Base-by-base conservation (phyloP, 1,140 invertebrate species). In the Habropoda laboriosa region DNA sequence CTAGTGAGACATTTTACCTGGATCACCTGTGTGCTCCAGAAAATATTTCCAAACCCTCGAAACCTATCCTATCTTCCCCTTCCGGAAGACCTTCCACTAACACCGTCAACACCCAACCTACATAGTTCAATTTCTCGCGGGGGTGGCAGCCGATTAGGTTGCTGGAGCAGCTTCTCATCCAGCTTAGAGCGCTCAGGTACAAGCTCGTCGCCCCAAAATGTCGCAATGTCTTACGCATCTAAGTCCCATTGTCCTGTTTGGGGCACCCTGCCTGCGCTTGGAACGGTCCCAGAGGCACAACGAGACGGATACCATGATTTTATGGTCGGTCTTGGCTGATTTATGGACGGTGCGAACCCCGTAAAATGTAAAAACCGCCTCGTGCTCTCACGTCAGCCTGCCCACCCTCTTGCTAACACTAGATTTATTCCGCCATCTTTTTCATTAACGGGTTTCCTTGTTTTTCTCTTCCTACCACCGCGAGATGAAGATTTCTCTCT, bases 161-260 rank as follows among this genome's bases (percentile, higher is more conserved):
- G 47, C 18, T 30, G 63, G 18, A 80, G 68, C 27, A 51, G 57
- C n/a, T n/a, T 68, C 73, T 18, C 53, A 32, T 55, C 61, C 71
- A 42, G 61, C 40, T 66, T 35, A 67, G 53, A 32, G 12, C 27
- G 32, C 38, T 21, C 63, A 79, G 77, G 77, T 79, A 79, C 38
- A 21, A 27, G 16, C 16, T 45, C 60, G 42, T 53, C 51, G 73
- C 61, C 57, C 63, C n/a, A 45, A 81, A 81, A 91, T 92, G 87
- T 92, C 89, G 91, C 85, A 92, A 92, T 89, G 89, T 89, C 89
- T 90, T 91, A 88, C 79, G 86, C 67, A 60, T 75, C 53, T 76
- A 75, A 49, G 67, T 67, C 55, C 89, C 76, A 91, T 88, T 91
- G 89, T 89, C 82, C 86, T 32, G 21, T 24, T 51, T 1, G n/a